phyloP scores from a whole-genome alignment of 1,140 invertebrate genomes.

The Megalopta genalis region DNA sequence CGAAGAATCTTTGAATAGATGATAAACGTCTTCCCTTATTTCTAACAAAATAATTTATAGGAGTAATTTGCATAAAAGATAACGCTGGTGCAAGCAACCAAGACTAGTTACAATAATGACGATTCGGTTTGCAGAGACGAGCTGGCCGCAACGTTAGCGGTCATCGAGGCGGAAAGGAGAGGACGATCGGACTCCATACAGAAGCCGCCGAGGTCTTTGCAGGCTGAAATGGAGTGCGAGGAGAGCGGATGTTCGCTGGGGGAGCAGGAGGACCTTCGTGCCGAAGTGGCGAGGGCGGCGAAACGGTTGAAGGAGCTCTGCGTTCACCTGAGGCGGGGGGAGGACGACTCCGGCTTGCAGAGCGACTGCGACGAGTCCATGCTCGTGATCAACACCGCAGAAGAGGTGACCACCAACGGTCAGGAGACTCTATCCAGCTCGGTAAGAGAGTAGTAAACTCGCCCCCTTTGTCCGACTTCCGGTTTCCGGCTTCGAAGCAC shows the following conservation, averaged over 20 bases:
- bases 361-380: constrained; percentile 81
- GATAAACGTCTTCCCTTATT: no score
- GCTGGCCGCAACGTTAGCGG: constrained; percentile 70
- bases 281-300: constrained; percentile 83
- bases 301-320: constrained; percentile 85
- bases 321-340: constrained; percentile 85
- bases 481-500: constrained; percentile 14
- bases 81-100: no score
- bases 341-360: constrained; percentile 83
- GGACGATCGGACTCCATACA: constrained; percentile 74
- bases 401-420: constrained; percentile 61
- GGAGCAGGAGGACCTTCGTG: constrained; percentile 84
- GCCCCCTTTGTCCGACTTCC: constrained; percentile 41
- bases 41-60: no score
- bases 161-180: constrained; percentile 70
- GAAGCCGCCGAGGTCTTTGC: constrained; percentile 82
- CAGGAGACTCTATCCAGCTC: constrained; percentile 45
- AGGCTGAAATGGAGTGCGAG: constrained; percentile 89
- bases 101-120: no score
- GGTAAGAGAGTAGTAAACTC: constrained; percentile 17
- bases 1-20: no score
- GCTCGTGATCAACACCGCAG: constrained; percentile 75
- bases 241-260: constrained; percentile 80
- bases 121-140: constrained; percentile 70
- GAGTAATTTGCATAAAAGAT: no score